Conservation (phyloP, 2,797 vertebrate genomes). For the Miichthys miiuy region DNA sequence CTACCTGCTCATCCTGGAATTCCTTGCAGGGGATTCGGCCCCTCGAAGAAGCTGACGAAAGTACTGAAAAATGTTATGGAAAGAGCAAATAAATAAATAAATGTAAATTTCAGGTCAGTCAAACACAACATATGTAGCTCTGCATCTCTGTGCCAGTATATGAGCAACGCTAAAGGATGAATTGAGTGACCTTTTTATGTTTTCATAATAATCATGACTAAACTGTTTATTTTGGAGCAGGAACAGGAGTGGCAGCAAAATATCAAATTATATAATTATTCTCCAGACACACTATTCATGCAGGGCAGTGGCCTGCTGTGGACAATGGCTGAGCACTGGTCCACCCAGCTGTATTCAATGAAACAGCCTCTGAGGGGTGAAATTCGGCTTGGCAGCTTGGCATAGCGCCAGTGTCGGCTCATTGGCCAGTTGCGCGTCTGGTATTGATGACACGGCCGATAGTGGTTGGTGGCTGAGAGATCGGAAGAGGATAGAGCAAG, state of each 20-base stretch:
- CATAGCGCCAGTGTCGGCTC: constrained; percentile 57
- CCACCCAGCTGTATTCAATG: constrained; percentile 68
- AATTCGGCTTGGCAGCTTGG: constrained; percentile 75
- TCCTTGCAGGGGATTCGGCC: constrained; percentile 95
- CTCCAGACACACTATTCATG: constrained; percentile 49
- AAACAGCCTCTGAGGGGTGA: constrained; percentile 69
- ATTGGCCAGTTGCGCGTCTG: constrained; percentile 66
- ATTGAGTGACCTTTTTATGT: neutral
- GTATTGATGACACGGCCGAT: constrained; percentile 54
- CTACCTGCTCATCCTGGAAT: constrained; percentile 95
- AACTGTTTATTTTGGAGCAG: constrained; percentile 22
- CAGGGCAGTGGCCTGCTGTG: constrained; percentile 50
- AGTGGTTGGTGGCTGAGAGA: constrained; percentile 53
- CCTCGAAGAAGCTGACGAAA: constrained; percentile 96
- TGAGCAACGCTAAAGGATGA: neutral
- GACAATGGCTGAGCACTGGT: constrained; percentile 62
- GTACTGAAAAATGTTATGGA: constrained; percentile 84
- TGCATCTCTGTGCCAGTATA: neutral
- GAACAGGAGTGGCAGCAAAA: constrained; percentile 7
- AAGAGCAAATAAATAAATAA: constrained; percentile 1
- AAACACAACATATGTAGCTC: neutral
- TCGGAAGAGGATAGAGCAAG: constrained; percentile 44
- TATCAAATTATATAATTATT: constrained; percentile 39
- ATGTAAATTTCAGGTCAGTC: neutral
- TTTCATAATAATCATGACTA: neutral